These are phyloP conservation scores for human (Homo sapiens) DNA, from an alignment of 2,113 vertebrate species.

Conservation along the genomic window DNA sequence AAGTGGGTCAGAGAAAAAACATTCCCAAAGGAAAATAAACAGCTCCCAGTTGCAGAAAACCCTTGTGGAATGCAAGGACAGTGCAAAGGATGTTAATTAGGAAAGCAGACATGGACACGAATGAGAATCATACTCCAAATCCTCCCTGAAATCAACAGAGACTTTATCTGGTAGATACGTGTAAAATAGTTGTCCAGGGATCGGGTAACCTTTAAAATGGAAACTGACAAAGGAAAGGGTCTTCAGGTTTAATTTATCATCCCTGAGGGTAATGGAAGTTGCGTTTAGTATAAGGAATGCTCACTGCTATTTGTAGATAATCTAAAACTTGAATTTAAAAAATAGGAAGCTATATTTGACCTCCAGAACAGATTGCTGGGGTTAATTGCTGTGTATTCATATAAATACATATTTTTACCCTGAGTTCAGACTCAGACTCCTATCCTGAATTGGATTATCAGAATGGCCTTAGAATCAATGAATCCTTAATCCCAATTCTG, in stretches of 20 bases:
- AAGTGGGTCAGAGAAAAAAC: conserved; percentile 5
- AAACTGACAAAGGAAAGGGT: background rate
- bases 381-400: background rate
- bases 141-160: background rate
- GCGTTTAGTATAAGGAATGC: background rate
- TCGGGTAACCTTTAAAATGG: background rate
- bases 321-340: background rate
- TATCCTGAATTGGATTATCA: background rate
- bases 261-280: background rate
- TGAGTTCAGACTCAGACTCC: background rate
- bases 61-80: conserved; percentile 15
- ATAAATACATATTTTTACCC: background rate
- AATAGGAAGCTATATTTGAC: background rate
- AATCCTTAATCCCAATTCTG: background rate
- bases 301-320: background rate
- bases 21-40: conserved; percentile 34
- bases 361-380: background rate
- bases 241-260: background rate
- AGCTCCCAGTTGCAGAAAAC: background rate
- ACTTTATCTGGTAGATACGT: background rate
- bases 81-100: background rate
- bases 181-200: background rate
- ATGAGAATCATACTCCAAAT: background rate
- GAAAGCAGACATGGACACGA: background rate
- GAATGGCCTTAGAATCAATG: background rate